Conservation (phyloP, 2,888 invertebrate species). For the Andrena dorsata region DNA sequence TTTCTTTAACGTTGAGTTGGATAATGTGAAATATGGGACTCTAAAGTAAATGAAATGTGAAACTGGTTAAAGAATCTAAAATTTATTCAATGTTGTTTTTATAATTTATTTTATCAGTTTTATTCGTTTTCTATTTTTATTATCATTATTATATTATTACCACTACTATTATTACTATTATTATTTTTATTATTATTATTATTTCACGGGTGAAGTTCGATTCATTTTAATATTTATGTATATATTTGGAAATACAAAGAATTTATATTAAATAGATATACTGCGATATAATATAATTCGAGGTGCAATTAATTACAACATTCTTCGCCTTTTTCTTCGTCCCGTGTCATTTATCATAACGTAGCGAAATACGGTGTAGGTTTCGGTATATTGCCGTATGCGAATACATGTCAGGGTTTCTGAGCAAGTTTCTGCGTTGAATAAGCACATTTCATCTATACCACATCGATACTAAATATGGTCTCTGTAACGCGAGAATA, state of each 20-base stretch:
- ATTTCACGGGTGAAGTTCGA: background rate
- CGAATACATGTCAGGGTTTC: slow-evolving; percentile 75
- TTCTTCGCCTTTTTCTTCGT: background rate
- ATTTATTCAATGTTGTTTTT: too few species aligned
- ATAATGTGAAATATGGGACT: too few species aligned
- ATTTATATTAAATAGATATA: background rate
- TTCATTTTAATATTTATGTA: background rate
- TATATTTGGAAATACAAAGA: too few species aligned
- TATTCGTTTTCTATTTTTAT: too few species aligned
- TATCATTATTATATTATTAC: too few species aligned
- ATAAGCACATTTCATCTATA: slow-evolving; percentile 26
- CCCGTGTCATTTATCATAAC: slow-evolving; percentile 9
- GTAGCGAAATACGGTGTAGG: slow-evolving; percentile 72
- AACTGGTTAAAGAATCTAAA: too few species aligned
- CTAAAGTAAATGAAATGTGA: too few species aligned
- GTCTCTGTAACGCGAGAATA: slow-evolving; percentile 10
- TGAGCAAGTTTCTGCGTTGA: slow-evolving; percentile 17
- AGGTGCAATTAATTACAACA: background rate
- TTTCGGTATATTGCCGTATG: slow-evolving; percentile 71
- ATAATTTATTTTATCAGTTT: too few species aligned
- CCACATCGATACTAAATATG: slow-evolving; percentile 3
- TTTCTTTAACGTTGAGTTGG: too few species aligned
- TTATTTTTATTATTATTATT: too few species aligned
- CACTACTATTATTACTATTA: too few species aligned
- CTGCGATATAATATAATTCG: background rate